Percentiles rank a stretch among this genome's conserved stretches.
These are phyloP conservation scores for Torymus aiolomorphi DNA, from an alignment of 2,888 invertebrate genomes.

Conservation along the genomic window DNA sequence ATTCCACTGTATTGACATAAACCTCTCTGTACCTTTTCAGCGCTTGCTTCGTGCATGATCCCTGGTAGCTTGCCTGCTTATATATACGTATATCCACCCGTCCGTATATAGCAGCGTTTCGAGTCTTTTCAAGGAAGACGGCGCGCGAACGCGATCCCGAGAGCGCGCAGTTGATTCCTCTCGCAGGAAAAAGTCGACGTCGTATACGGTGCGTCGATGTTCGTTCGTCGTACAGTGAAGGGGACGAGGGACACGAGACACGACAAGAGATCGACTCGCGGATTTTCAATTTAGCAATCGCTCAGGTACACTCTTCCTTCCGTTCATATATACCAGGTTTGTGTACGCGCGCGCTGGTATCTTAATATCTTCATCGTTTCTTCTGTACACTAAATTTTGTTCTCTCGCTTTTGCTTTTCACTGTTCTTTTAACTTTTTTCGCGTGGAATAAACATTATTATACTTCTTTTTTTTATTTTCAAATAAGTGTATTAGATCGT, in stretches of 20 bases:
- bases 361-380: too few species aligned
- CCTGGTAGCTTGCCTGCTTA: conserved; percentile 7
- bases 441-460: too few species aligned
- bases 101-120: background rate
- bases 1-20: too few species aligned
- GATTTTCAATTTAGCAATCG: conserved; percentile 56
- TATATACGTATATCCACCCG: background rate
- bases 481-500: too few species aligned
- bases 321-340: conserved; percentile 29
- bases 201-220: background rate
- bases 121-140: conserved; percentile 11
- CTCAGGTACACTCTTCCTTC: conserved; percentile 51
- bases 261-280: conserved; percentile 49
- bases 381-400: background rate
- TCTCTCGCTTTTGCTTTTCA: background rate
- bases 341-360: background rate
- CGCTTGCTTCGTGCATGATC: background rate
- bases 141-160: background rate
- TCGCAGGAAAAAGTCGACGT: conserved; percentile 18
- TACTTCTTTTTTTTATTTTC: too few species aligned
- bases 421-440: too few species aligned
- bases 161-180: conserved; percentile 18
- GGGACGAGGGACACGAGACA: background rate
- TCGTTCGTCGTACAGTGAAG: background rate
- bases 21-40: too few species aligned